phyloP scores from a whole-genome alignment of 2,888 invertebrate species.

The Coecobrya sp. region DNA sequence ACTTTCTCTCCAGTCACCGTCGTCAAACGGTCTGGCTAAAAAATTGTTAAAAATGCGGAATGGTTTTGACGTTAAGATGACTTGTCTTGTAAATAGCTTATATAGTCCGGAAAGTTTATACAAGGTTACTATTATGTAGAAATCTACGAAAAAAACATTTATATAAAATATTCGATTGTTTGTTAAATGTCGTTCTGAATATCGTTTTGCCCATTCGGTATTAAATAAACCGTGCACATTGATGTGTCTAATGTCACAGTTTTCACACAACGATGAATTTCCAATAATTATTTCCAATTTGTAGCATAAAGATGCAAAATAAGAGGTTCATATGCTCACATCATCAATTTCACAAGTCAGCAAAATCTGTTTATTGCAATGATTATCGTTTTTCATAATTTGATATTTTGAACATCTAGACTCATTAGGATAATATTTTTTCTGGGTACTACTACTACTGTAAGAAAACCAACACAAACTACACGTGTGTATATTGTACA shows the following conservation, averaged over 20 bases:
- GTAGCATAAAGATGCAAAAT: conserved; percentile 1
- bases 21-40: conserved; percentile 1
- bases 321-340: conserved; percentile 7
- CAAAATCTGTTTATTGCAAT: conserved; percentile 74
- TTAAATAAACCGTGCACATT: conserved; percentile 61
- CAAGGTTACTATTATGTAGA: conserved; percentile 22
- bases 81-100: conserved; percentile 61
- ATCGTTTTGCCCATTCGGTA: conserved; percentile 46
- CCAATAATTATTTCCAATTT: not conserved
- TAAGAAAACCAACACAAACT: conserved; percentile 40
- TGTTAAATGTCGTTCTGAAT: conserved; percentile 22
- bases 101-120: conserved; percentile 61
- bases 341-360: conserved; percentile 49
- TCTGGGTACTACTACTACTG: conserved; percentile 51
- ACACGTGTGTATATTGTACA: not conserved
- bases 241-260: conserved; percentile 16
- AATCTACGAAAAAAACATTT: conserved; percentile 14
- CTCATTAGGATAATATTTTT: conserved; percentile 44
- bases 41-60: not conserved
- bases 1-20: not conserved
- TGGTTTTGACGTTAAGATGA: conserved; percentile 64
- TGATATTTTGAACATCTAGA: conserved; percentile 64
- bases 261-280: not conserved
- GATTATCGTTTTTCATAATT: conserved; percentile 62
- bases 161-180: conserved; percentile 20